Base-by-base conservation (phyloP, 2,888 invertebrate species). In the Aphidius colemani region DNA sequence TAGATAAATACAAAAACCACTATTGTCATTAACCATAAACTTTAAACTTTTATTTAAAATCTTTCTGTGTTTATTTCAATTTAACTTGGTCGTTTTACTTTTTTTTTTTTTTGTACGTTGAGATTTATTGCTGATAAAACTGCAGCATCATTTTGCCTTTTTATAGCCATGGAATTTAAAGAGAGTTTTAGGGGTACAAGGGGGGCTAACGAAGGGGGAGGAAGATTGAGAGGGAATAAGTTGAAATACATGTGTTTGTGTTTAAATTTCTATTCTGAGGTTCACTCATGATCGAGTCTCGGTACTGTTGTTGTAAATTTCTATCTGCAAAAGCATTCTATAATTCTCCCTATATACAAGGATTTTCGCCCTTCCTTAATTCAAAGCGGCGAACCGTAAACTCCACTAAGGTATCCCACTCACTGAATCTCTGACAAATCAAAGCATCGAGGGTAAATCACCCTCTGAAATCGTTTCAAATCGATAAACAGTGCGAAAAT, bases 381-480 rank as follows among this genome's bases (percentile, higher is more conserved):
- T 77, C 75, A 75, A 77, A 72, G 77, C 77, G 76, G 75, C 73
- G 77, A 76, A 75, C 74, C 77, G 78, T 77, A 74, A 71, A 68
- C n/a, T 41, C 43, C 44, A 40, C 13, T 56, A 51, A n/a, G 13
- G n/a, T 13, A 7, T 50, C 13, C 50, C 41, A 59, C 66, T 58
- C 67, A 69, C 62, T 68, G 69, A 69, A 71, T 70, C 63, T 64
- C 64, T 51, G 53, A 69, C 72, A 77, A 78, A 77, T 78, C 75
- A 78, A 76, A 78, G 76, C 73, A 72, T 72, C 71, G 75, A 74
- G 74, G 76, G 73, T 72, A 64, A 60, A 75, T 76, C 74, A 75
- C 77, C 76, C 76, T 74, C 74, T 70, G 71, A 78, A 78, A 78
- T 78, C 75, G 72, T 75, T 77, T 75, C 75, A 73, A 77, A 79